Conservation (phyloP, 2,888 invertebrate species). For the Serrognathus titanus region DNA sequence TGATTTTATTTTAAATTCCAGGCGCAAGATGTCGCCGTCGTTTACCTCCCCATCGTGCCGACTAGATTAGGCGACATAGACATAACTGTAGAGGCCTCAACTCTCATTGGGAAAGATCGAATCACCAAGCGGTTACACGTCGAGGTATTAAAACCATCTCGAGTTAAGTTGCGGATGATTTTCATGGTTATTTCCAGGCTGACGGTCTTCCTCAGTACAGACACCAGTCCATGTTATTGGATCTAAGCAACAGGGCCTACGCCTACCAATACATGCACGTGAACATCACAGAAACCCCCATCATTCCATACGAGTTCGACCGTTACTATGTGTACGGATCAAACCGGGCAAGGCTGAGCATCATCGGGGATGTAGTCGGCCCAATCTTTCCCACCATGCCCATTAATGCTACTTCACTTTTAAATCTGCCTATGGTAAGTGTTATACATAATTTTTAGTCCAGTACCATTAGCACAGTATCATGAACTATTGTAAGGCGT, state of each 20-base stretch:
- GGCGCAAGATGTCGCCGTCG: slow-evolving; percentile 75
- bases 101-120: slow-evolving; percentile 70
- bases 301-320: slow-evolving; percentile 86
- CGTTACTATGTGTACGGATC: slow-evolving; percentile 94
- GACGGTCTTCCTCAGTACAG: slow-evolving; percentile 90
- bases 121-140: slow-evolving; percentile 65
- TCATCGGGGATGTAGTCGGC: slow-evolving; percentile 90
- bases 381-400: slow-evolving; percentile 92
- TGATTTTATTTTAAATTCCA: slow-evolving; percentile 23
- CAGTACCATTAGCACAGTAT: too few relatives aligned
- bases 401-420: slow-evolving; percentile 77
- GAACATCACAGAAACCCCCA: slow-evolving; percentile 88
- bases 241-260: slow-evolving; percentile 88
- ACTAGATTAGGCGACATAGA: slow-evolving; percentile 71
- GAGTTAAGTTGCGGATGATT: not conserved
- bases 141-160: slow-evolving; percentile 51
- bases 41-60: slow-evolving; percentile 88
- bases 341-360: slow-evolving; percentile 75
- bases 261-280: slow-evolving; percentile 95
- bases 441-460: too few relatives aligned
- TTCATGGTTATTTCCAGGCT: slow-evolving; percentile 51
- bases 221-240: slow-evolving; percentile 88
- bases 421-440: slow-evolving; percentile 69
- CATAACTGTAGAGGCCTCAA: slow-evolving; percentile 73
- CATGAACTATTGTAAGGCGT: too few relatives aligned